These are phyloP conservation scores for Mystacornis crossleyi DNA, from an alignment of 2,113 vertebrate species.

Conservation along the genomic window DNA sequence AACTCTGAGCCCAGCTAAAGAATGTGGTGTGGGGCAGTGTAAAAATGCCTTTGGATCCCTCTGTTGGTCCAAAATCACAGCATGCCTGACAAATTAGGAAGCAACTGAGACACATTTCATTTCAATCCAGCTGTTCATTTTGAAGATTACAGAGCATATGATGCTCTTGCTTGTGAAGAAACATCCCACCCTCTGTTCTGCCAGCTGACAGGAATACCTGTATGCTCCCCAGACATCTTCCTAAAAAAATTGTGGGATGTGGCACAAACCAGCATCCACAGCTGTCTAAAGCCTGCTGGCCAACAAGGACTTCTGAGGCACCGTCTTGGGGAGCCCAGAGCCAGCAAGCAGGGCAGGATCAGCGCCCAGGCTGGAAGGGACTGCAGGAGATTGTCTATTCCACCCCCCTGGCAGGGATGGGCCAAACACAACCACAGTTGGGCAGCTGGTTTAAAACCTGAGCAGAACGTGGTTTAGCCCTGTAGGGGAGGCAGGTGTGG, in stretches of 20 bases:
- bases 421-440: accelerated
- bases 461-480: accelerated
- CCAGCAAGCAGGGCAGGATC: background rate
- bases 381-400: accelerated
- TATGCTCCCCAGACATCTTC: too few species aligned
- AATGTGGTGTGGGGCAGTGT: background rate
- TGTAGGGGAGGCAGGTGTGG: background rate
- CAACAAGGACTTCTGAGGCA: background rate
- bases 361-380: background rate
- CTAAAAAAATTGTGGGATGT: background rate
- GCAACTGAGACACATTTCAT: background rate
- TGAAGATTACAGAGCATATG: background rate
- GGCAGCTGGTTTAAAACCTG: background rate
- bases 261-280: background rate
- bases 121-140: background rate
- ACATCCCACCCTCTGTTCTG: background rate
- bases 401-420: background rate
- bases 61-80: background rate
- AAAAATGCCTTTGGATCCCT: background rate
- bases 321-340: accelerated
- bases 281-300: background rate
- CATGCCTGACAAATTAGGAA: background rate
- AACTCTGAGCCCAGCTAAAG: background rate
- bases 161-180: background rate
- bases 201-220: background rate